Percentiles rank a stretch among this genome's conserved stretches.
Conservation (phyloP, 2,797 vertebrate genomes). For the Lindbergichthys nudifrons region DNA sequence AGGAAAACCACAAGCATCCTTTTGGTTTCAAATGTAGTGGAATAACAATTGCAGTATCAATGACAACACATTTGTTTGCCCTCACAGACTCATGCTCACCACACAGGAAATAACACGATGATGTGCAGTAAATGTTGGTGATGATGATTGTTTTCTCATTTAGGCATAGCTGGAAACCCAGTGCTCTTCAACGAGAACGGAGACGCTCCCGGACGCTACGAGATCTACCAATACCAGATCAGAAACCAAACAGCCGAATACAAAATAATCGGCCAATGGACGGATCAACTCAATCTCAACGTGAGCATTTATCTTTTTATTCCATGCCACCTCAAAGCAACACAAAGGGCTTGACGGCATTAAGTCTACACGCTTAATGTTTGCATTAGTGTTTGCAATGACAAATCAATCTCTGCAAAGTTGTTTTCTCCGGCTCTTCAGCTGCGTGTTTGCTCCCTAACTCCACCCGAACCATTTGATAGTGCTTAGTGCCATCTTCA, state of each 20-base stretch:
- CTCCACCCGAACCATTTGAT: constrained; percentile 61
- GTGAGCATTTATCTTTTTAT: constrained; percentile 77
- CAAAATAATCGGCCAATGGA: constrained; percentile 96
- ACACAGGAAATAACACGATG: constrained; percentile 17
- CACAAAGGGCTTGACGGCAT: background rate
- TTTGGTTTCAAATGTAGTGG: constrained; percentile 20
- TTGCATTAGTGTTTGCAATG: constrained; percentile 20
- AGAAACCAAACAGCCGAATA: constrained; percentile 92
- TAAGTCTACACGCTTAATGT: constrained; percentile 12
- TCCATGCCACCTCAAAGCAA: background rate
- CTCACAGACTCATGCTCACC: constrained; percentile 23
- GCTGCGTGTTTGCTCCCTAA: constrained; percentile 36
- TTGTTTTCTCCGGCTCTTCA: constrained; percentile 45
- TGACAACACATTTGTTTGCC: constrained; percentile 17
- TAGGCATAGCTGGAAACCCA: constrained; percentile 95
- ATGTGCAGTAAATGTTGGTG: constrained; percentile 29
- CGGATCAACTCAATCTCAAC: constrained; percentile 92
- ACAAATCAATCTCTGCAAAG: constrained; percentile 37
- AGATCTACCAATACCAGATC: constrained; percentile 99
- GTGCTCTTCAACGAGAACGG: constrained; percentile 98
- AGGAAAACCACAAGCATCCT: background rate
- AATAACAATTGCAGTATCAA: constrained; percentile 10
- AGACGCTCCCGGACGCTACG: constrained; percentile 95
- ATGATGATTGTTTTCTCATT: constrained; percentile 50
- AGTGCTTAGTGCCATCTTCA: constrained; percentile 65